Base-by-base conservation (phyloP, 2,888 invertebrate genomes). In the Hipparchia semele region DNA sequence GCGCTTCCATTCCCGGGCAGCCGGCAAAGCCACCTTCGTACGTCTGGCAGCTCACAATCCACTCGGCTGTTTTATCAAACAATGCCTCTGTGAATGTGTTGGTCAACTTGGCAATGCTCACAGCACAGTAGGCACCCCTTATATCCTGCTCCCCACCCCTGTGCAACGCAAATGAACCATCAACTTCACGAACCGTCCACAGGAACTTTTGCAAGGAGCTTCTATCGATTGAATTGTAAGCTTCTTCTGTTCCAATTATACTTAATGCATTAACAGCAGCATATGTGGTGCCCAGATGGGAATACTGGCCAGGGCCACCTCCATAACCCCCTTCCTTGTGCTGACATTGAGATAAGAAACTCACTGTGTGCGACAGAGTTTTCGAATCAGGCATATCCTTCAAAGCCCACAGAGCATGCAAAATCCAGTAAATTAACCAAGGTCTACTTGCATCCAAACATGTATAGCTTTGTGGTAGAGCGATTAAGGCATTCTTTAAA, bases 11-110 rank as follows among this genome's bases (percentile, higher is more conserved):
- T 8, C 98, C 98, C 23, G 93, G 94, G 75, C 88, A 96, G 0
- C 99, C 99, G 58, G 97, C 97, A 94, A 99, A 99, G 0, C 99
- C 99, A 61, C 99, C 99, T 92, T 99, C 99, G 92, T 99, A 99
- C 0, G 99, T 99, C 90, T 99, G 99, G 93, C 99, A 99, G 79
- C 97, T 96, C 0, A 97, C 95, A 81, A 99, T 96, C 99, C 99
- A 99, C 83, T 98, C 97, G 0, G 97, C 97, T 10, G 98, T 97
- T 70, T 96, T 96, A 77, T 96, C 96, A 91, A 98, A 98, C 75
- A 99, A 90, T 75, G 96, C 95, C 60, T 96, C 95, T 53, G 96
- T 95, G 75, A 96, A 96, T 70, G 97, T 95, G 82, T 98, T 97
- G 5, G 98, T 97, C 67, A 99, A 90, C 85, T 96, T 97, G 12